Evolutionary conservation across 1,140 invertebrate species (phyloP).

Genomic region (Pantala flavescens): DNA sequence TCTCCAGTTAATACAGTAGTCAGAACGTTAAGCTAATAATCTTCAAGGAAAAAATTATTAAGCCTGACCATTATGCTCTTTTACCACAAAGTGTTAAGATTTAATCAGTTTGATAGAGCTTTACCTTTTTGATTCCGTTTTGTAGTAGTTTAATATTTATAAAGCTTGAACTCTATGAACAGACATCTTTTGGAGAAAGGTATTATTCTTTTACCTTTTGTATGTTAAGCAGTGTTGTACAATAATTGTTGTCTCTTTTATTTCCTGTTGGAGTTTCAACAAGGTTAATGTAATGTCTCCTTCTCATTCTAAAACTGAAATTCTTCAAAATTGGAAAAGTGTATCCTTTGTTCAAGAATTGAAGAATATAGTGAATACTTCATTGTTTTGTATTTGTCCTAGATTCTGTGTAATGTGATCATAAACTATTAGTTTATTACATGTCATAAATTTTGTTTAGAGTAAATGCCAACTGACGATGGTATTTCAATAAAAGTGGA

Average conservation of each 20-base stretch:
- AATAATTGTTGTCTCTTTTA: neutral
- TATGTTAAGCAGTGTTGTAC: slow-evolving; percentile 2
- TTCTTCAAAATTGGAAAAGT: neutral
- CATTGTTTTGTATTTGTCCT: neutral
- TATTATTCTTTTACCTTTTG: neutral
- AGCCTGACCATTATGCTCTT: too few relatives aligned
- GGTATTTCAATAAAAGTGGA: slow-evolving; percentile 5
- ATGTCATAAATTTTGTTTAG: neutral
- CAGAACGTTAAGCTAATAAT: too few relatives aligned
- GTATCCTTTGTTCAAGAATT: neutral
- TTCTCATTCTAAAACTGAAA: neutral
- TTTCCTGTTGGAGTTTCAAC: neutral
- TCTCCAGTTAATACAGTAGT: too few relatives aligned
- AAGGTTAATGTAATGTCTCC: neutral
- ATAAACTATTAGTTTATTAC: slow-evolving; percentile 1
- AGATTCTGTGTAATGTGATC: slow-evolving; percentile 9
- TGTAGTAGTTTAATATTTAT: neutral
- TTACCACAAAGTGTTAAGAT: neutral
- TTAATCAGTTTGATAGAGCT: neutral
- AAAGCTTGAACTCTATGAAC: neutral
- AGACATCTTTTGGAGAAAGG: neutral
- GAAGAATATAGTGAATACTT: neutral
- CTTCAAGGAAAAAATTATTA: too few relatives aligned
- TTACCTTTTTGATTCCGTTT: neutral
- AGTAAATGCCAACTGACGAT: neutral